Conservation (phyloP, 2,797 vertebrate genomes). For the Takifugu ocellatus region DNA sequence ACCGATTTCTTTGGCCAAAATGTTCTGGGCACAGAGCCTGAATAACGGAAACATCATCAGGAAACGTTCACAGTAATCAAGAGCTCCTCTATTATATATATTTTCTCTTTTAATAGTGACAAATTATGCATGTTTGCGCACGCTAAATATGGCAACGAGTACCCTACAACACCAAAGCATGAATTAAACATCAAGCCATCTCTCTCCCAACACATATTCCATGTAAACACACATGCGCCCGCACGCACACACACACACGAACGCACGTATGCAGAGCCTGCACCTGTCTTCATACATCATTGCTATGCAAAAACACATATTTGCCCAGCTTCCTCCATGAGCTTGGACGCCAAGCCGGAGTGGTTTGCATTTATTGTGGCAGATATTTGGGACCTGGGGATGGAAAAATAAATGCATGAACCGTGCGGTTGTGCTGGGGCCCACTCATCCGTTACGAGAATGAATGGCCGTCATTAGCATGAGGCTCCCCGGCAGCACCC, state of each 20-base stretch:
- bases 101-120: slow-evolving; percentile 14
- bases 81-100: slow-evolving; percentile 2
- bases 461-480: slow-evolving; percentile 95
- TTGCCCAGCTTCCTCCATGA: slow-evolving; percentile 43
- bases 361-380: slow-evolving; percentile 25
- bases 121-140: slow-evolving; percentile 21
- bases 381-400: slow-evolving; percentile 27
- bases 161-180: slow-evolving; percentile 16
- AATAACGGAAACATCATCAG: slow-evolving; percentile 37
- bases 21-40: slow-evolving; percentile 18
- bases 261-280: slow-evolving; percentile 39
- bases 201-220: slow-evolving; percentile 3
- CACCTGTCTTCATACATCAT: slow-evolving; percentile 60
- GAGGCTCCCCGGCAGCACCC: slow-evolving; percentile 87
- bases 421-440: slow-evolving; percentile 56
- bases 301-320: slow-evolving; percentile 59
- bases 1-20: slow-evolving; percentile 10
- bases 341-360: slow-evolving; percentile 15
- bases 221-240: slow-evolving; percentile 27
- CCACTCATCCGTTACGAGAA: slow-evolving; percentile 76
- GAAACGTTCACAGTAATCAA: not conserved
- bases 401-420: slow-evolving; percentile 47
- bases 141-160: slow-evolving; percentile 15
- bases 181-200: slow-evolving; percentile 36
- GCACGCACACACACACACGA: slow-evolving; percentile 16